phyloP scores from a whole-genome alignment of 2,113 vertebrate genomes.

The Candoia aspera region DNA sequence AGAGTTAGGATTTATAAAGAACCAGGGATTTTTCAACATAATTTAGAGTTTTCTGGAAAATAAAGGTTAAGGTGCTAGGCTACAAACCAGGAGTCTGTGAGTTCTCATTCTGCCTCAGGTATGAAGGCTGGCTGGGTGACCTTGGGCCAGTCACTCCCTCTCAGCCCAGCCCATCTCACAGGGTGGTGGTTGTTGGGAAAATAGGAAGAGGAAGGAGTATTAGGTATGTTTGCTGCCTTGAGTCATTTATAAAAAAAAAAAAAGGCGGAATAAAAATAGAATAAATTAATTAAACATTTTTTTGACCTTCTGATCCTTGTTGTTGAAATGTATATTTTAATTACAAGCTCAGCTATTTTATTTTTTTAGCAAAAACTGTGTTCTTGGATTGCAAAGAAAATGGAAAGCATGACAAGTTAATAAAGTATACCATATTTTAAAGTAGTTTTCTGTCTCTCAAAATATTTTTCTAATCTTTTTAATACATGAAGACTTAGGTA shows the following conservation, averaged over 20 bases:
- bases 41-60: neutral
- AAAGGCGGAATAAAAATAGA: no score
- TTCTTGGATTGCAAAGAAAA: neutral
- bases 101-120: no score
- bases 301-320: neutral
- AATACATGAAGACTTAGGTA: neutral
- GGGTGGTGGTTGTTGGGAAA: no score
- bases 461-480: neutral
- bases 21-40: neutral
- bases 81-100: no score
- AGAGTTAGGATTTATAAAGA: neutral
- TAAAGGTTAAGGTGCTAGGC: no score
- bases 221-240: no score
- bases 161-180: no score
- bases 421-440: neutral
- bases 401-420: neutral
- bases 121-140: no score
- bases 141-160: no score
- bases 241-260: no score
- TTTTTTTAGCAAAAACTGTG: neutral
- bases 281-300: neutral
- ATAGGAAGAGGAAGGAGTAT: no score
- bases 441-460: neutral
- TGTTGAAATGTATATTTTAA: neutral
- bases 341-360: neutral